phyloP scores from a whole-genome alignment of 2,797 vertebrate species.

The Anabacerthia variegaticeps region DNA sequence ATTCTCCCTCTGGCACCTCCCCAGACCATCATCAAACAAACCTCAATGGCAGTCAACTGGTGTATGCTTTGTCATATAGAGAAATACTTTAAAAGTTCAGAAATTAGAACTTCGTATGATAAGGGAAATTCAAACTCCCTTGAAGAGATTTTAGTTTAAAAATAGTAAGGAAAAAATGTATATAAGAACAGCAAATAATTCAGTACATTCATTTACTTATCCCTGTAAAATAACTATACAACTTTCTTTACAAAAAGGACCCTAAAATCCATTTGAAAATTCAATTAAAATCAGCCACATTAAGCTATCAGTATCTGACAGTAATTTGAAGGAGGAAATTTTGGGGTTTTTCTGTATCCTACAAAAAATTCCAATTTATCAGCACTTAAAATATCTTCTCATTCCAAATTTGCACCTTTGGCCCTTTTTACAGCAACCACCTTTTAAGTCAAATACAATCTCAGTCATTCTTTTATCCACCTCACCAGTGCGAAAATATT shows the following conservation, averaged over 20 bases:
- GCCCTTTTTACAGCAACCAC: background rate
- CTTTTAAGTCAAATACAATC: background rate
- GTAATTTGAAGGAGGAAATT: background rate
- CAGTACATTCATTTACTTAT: background rate
- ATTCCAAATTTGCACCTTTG: background rate
- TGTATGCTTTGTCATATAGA: fast-evolving
- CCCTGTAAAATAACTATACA: background rate
- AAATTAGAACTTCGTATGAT: background rate
- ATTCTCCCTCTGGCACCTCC: background rate
- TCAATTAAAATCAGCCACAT: background rate
- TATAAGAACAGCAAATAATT: background rate
- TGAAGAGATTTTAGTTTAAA: background rate
- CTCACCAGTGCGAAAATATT: background rate
- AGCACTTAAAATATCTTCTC: background rate
- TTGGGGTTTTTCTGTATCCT: background rate
- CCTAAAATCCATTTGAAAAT: background rate
- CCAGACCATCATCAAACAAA: background rate
- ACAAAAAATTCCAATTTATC: background rate
- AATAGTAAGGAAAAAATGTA: background rate
- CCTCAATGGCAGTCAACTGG: background rate
- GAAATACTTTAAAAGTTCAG: background rate
- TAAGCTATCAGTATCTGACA: background rate
- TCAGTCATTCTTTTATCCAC: background rate
- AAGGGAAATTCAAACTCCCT: background rate
- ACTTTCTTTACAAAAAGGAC: background rate